Percentiles rank a stretch among this genome's conserved stretches.
Conservation (phyloP, 2,888 invertebrate species). For the Idaea dimidiata region DNA sequence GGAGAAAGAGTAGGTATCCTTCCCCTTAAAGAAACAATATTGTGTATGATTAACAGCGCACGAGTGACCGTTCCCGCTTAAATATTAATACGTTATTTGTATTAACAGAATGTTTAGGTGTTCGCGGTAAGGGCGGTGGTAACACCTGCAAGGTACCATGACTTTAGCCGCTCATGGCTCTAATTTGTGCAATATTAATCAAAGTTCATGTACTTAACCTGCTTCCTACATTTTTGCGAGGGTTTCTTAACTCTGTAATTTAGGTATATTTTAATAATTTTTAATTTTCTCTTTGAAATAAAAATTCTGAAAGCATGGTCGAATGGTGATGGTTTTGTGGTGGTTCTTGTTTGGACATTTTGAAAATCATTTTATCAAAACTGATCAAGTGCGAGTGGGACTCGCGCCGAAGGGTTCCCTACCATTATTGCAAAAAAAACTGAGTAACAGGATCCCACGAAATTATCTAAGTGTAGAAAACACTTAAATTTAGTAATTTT, state of each 20-base stretch:
- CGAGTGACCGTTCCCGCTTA: constrained; percentile 42
- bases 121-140: constrained; percentile 16
- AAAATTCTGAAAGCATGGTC: no score
- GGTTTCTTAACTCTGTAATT: neutral
- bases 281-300: no score
- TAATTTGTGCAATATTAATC: constrained; percentile 34
- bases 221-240: neutral
- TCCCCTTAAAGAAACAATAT: constrained; percentile 26
- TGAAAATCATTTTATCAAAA: no score
- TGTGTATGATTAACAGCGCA: constrained; percentile 44
- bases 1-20: constrained; percentile 2
- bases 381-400: no score
- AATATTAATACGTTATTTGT: constrained; percentile 55
- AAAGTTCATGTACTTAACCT: constrained; percentile 41
- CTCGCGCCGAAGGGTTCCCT: no score
- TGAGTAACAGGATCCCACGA: no score
- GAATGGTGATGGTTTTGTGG: no score
- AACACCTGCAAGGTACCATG: constrained; percentile 46
- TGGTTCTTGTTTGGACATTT: no score
- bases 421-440: no score
- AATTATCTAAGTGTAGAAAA: no score
- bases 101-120: constrained; percentile 43
- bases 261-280: neutral
- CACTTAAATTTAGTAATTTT: no score
- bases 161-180: constrained; percentile 34